Conservation (phyloP, 2,888 invertebrate species). For the Cyclophora albipunctata region DNA sequence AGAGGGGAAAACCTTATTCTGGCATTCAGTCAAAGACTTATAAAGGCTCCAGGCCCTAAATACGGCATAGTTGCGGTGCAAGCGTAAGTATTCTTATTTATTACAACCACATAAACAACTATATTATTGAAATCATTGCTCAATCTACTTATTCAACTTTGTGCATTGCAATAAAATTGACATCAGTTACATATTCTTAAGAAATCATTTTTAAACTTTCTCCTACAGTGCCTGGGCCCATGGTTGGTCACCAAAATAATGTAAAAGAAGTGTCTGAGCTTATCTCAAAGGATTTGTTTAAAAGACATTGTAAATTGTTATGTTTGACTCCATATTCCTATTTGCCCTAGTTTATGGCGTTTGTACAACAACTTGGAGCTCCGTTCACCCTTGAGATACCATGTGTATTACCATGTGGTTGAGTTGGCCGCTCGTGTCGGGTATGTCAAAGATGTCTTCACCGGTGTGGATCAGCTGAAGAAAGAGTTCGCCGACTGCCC, state of each 20-base stretch:
- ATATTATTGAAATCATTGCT: neutral
- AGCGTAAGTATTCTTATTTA: conserved; percentile 78
- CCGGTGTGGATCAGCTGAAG: conserved; percentile 87
- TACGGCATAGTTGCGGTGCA: conserved; percentile 87
- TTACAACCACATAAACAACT: neutral
- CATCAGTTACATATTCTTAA: too few relatives aligned
- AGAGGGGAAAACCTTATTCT: conserved; percentile 91
- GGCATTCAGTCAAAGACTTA: conserved; percentile 93
- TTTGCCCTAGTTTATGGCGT: conserved; percentile 84
- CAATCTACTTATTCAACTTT: too few relatives aligned
- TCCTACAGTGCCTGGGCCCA: too few relatives aligned
- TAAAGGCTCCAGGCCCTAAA: conserved; percentile 88
- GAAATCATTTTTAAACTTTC: too few relatives aligned
- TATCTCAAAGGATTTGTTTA: neutral
- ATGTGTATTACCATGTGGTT: conserved; percentile 93
- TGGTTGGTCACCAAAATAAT: too few relatives aligned
- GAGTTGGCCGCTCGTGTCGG: conserved; percentile 92
- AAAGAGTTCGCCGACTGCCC: conserved; percentile 86
- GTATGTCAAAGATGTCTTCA: conserved; percentile 88
- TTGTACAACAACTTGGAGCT: conserved; percentile 93
- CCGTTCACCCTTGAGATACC: conserved; percentile 89
- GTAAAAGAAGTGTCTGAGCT: too few relatives aligned
- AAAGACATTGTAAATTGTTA: too few relatives aligned
- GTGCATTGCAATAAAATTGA: too few relatives aligned
- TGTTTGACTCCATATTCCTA: too few relatives aligned